Conservation (phyloP, 2,113 vertebrate genomes). For the Callaeas wilsoni region DNA sequence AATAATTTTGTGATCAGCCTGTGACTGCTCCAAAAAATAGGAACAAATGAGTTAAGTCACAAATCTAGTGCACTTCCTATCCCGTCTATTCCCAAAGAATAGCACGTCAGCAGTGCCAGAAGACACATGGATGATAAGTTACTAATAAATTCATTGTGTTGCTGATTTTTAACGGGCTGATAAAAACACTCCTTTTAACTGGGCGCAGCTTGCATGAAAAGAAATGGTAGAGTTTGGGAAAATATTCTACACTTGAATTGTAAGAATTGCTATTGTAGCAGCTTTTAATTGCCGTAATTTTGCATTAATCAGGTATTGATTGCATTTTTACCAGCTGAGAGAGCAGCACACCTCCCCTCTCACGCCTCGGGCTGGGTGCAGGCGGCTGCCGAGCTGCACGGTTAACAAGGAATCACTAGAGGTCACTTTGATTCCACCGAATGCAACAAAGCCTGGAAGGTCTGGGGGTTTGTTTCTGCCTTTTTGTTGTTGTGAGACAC, state of each 20-base stretch:
- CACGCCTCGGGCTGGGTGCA: not conserved
- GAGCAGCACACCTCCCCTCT: not conserved
- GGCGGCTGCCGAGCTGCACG: not conserved
- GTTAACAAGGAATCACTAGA: conserved; percentile 52
- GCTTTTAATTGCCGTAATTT: not conserved
- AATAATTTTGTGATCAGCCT: conserved; percentile 3
- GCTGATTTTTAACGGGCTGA: conserved; percentile 40
- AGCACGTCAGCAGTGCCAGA: conserved; percentile 33
- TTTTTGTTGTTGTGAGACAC: not conserved
- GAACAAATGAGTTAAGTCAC: conserved; percentile 32
- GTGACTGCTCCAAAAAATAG: conserved; percentile 13
- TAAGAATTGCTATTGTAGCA: not conserved
- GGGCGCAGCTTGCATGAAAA: not conserved
- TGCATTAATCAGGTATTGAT: not conserved
- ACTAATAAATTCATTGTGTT: conserved; percentile 56
- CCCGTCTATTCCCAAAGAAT: conserved; percentile 29
- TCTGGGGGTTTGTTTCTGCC: not conserved
- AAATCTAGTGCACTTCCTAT: not conserved
- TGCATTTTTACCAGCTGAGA: not conserved
- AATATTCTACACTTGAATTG: not conserved
- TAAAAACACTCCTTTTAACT: conserved; percentile 10
- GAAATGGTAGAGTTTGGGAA: not conserved
- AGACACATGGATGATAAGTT: conserved; percentile 45
- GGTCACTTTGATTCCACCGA: conserved; percentile 64
- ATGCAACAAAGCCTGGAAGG: not conserved